A percentile compares a stretch with the other conserved stretches of the same genome.
These are phyloP conservation scores for Podarcis lilfordi DNA, from an alignment of 2,797 vertebrate genomes.

Conservation along the genomic window DNA sequence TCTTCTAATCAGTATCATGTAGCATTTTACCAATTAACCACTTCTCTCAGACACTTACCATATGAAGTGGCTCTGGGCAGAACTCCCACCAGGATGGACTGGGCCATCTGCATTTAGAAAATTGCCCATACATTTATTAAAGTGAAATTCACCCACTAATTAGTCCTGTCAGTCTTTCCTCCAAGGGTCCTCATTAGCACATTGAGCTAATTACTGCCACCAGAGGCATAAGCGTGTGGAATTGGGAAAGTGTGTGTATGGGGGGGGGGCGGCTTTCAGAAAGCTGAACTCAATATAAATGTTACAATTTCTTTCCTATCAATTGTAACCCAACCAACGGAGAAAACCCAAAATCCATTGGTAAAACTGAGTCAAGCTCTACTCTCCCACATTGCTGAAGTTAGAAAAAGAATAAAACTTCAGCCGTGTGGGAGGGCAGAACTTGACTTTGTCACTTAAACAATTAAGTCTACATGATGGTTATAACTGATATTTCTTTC, in stretches of 20 bases:
- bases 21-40: conserved; percentile 92
- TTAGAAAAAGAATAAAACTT: too few species aligned
- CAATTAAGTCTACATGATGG: too few species aligned
- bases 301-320: not conserved
- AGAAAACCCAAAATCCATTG: conserved; percentile 26
- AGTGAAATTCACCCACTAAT: conserved; percentile 97
- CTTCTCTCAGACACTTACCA: conserved; percentile 92
- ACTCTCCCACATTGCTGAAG: too few species aligned
- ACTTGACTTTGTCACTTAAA: too few species aligned
- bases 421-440: too few species aligned
- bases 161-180: conserved; percentile 87
- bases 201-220: conserved; percentile 88
- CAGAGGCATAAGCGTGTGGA: conserved; percentile 42
- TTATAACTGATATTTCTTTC: too few species aligned
- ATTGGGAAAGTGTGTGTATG: not conserved
- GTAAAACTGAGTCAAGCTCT: conserved; percentile 2
- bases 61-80: conserved; percentile 89
- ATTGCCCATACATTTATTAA: conserved; percentile 95
- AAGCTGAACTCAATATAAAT: conserved; percentile 4
- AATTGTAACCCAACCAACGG: conserved; percentile 21
- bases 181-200: conserved; percentile 90
- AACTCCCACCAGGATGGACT: conserved; percentile 86
- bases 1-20: conserved; percentile 84
- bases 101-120: conserved; percentile 94
- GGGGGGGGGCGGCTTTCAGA: conserved; percentile 2